Evolutionary conservation across 2,888 invertebrate genomes (phyloP), one percentile per base, ranked within the genome.

Genomic region (Dasypolia templi): DNA sequence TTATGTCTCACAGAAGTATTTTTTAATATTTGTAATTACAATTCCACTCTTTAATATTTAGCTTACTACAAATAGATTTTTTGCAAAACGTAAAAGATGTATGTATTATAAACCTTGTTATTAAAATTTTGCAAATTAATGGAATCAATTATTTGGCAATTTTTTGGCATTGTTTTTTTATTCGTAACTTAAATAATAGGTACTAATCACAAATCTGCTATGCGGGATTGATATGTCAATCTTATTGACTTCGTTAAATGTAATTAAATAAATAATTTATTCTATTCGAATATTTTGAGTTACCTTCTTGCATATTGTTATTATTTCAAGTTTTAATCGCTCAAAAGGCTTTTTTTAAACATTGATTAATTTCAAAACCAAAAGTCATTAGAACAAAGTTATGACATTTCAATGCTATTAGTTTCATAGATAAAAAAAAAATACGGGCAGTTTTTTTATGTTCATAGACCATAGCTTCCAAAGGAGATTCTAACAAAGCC

Each of bases 221-320:
- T 7, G 39, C 9, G 58, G 9, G 22, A 61, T 59, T 29, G 14
- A 55, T 3, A 26, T 32, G 51, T 53, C 58, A 70, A 70, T 66
- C 51, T 53, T 35, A 14, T 56, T 51, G n/a, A 58, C 5, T 42
- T 17, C 9, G 11, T 29, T 26, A 53, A 39, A 71, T 63, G 42
- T 58, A 66, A 61, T 71, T 51, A 65, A 63, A 66, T 19, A 19
- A 44, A 35, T 66, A 58, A 85, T 85, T 69, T 69, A 79, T 61
- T 59, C 2, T 22, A 9, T n/a, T 12, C 22, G 9, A 49, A 49
- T 49, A 39, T 39, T 39, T 39, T 39, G 39, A 9, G 39, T 3
- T 35, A 35, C 35, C 5, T 39, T 46, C 29, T 29, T 1, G 22
- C 6, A 3, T 22, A 32, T 22, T 12, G 0, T 26, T 22, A 58